Evolutionary conservation across 2,888 invertebrate genomes (phyloP), one percentile per base, ranked within the genome.

Genomic region (Rhabditoides inermis): DNA sequence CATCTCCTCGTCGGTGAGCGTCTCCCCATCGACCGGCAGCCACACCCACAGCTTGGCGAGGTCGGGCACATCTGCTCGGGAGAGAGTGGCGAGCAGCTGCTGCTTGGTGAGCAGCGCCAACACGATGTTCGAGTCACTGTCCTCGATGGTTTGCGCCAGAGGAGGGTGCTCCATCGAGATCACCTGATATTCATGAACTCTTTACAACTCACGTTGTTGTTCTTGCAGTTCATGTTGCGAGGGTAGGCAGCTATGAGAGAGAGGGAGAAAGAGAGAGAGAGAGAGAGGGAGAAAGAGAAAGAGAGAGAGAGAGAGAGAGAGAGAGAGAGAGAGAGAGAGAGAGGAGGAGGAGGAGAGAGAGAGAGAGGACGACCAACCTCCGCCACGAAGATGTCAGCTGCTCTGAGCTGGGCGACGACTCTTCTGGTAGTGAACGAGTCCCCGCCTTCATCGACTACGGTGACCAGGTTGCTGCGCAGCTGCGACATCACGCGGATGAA

Each of bases 391-490:
- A 70, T 62, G 25, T 66, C 66, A 40, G 58, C 62, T 6, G 59
- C 56, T 28, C 62, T 62, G 23, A 70, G 60, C 40, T 61, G 62
- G 20, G 52, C 49, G 12, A 61, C 56, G 26, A 68, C 56, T 57
- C 64, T 48, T 53, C 58, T 61, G 7, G 53, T 53, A 23, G 56
- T 41, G 10, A 58, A 58, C 5, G 55, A 52, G 22, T 68, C 58
- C 12, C 58, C 60, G 28, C 61, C 66, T 41, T 61, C 61, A 45
- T 69, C 69, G 1, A 74, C 66, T 2, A 74, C 58, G 5, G 69
- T 61, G 1, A 74, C 64, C 40, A 72, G 49, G 49, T 73, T 68
- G 20, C 63, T 68, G 25, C 58, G 58, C 45, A 71, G 53, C 26
- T 61, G 56, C 37, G 60, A 58, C 59, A 72, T 59, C 27, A 72